A percentile compares a stretch with the other conserved stretches of the same genome.
These are phyloP conservation scores for Thomomys bottae DNA, from an alignment of 2,113 vertebrate genomes.

Conservation along the genomic window DNA sequence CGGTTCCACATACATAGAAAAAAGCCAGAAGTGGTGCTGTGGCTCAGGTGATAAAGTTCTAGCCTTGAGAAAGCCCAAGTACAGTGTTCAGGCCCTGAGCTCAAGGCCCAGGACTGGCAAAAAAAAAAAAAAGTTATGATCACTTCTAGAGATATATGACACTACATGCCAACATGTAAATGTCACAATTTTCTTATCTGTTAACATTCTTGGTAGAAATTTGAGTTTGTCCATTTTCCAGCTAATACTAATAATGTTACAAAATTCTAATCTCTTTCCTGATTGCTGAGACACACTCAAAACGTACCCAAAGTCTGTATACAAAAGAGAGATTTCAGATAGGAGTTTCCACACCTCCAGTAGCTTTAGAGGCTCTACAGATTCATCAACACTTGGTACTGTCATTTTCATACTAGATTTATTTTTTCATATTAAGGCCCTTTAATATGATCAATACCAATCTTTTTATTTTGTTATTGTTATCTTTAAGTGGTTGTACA, in stretches of 20 bases:
- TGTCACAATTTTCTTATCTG: not conserved
- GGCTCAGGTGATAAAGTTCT: no score
- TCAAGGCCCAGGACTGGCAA: no score
- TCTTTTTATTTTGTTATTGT: not conserved
- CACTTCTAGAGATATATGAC: not conserved
- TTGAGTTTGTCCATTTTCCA: not conserved
- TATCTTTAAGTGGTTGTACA: no score
- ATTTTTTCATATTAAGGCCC: not conserved
- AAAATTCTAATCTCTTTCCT: not conserved
- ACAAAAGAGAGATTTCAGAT: not conserved
- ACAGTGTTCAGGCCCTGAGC: no score
- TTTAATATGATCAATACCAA: not conserved
- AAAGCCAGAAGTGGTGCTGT: no score
- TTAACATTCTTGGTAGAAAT: not conserved
- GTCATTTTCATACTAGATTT: not conserved
- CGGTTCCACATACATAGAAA: no score
- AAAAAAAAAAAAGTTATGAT: no score
- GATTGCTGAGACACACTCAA: not conserved
- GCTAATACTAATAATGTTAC: not conserved
- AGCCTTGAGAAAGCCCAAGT: no score
- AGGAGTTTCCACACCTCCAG: not conserved
- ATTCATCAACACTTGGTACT: not conserved
- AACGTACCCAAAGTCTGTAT: not conserved
- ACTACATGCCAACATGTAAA: not conserved
- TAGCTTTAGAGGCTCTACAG: not conserved